Evolutionary conservation across 2,113 vertebrate species (phyloP).

Genomic region (Ardeotis arabs): DNA sequence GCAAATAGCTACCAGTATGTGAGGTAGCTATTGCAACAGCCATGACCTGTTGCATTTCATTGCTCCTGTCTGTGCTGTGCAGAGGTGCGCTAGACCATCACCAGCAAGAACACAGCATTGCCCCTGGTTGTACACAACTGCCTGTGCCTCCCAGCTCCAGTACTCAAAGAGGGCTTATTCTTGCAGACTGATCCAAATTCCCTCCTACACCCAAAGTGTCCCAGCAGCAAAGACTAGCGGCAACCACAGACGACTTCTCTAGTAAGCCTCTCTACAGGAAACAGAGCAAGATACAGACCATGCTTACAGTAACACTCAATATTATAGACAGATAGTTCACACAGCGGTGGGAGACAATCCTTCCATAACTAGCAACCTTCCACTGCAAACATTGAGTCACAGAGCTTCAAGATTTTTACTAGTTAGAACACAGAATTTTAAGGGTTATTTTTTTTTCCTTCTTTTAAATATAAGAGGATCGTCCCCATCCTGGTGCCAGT

Average conservation of each 20-base stretch:
- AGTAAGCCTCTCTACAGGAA: background rate
- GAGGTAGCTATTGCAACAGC: background rate
- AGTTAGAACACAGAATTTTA: background rate
- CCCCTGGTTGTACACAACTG: background rate
- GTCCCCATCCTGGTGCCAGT: background rate
- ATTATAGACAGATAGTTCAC: background rate
- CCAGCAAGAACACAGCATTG: background rate
- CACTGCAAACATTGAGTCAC: background rate
- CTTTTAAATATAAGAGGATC: background rate
- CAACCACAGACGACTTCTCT: background rate
- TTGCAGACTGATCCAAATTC: background rate
- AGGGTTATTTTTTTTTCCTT: background rate
- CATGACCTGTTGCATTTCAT: background rate
- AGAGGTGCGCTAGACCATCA: background rate
- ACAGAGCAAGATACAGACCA: background rate
- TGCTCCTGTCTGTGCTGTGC: background rate
- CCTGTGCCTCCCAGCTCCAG: background rate
- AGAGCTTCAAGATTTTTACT: background rate
- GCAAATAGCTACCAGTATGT: background rate
- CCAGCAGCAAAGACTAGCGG: background rate
- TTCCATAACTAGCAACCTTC: background rate
- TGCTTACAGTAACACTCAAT: background rate
- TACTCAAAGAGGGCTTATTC: background rate
- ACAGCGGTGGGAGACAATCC: background rate
- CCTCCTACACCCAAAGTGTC: background rate